Conservation (phyloP, 2,113 vertebrate genomes). For the Brienomyrus longianalis region DNA sequence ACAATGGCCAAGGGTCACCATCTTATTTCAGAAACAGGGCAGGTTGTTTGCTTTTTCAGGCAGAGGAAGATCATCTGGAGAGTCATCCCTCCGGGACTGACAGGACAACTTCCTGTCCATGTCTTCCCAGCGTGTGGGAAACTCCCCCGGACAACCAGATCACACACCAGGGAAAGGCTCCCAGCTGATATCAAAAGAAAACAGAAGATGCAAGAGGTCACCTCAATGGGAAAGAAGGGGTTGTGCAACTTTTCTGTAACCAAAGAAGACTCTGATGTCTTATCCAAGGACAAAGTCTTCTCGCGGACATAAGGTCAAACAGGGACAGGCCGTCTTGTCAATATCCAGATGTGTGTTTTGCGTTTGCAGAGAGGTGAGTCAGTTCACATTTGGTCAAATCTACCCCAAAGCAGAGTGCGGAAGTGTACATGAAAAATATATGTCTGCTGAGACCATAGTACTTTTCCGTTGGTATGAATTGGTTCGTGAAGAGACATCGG, state of each 20-base stretch:
- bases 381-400: background rate
- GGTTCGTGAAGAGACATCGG: background rate
- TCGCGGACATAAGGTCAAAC: background rate
- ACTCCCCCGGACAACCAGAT: background rate
- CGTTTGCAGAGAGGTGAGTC: background rate
- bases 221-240: no score
- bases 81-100: background rate
- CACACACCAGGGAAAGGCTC: background rate
- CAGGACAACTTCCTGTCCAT: background rate
- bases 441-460: background rate
- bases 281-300: background rate
- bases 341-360: background rate
- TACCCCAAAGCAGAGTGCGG: background rate
- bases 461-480: background rate
- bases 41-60: background rate
- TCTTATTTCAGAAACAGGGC: background rate
- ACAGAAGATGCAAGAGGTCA: background rate
- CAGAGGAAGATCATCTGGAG: background rate
- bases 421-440: background rate
- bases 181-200: background rate
- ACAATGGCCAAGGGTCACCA: background rate
- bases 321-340: background rate
- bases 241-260: background rate
- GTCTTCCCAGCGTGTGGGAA: background rate
- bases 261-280: background rate